Base-by-base conservation (phyloP, 2,888 invertebrate genomes). In the Melanostoma scalare region DNA sequence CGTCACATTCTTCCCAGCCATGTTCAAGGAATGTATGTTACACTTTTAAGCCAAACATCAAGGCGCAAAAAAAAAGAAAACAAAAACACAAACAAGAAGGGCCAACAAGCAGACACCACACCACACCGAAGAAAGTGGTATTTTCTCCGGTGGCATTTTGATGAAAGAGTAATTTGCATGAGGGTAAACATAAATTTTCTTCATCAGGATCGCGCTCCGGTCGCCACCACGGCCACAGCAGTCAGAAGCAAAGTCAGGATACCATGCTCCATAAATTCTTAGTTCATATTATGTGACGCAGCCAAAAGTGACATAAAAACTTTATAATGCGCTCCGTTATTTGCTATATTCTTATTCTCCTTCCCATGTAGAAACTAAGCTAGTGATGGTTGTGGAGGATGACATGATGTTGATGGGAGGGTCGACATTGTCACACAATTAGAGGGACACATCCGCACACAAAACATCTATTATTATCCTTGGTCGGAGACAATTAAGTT, bases 121-220 rank as follows among this genome's bases (percentile, higher is more conserved):
- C 6, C 36, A 31, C 33, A 9, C 35, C 30, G 44, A 35, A 40
- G 71, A 78, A 71, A 60, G 53, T 33, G 71, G 50, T 44, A 78
- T 72, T 72, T 53, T 20, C 50, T 52, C 50, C 38, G 56, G 53
- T 77, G 71, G 58, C 46, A 77, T 65, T 58, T 71, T 63, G 63
- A 58, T 77, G 63, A 65, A 71, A 77, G 65, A 20, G 20, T 71
- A 71, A 77, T 71, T 77, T 69, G 40, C 65, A 60, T 78, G 77
- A 38, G 72, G 58, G 72, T 53, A 65, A 30, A 56, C 72, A 72
- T 72, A 78, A 78, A 78, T 72, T 72, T 53, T 10, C 6, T 36
- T 44, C 40, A 63, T 36, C 48, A 50, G 48, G 52, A 58, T 31
- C 48, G 30, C 31, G 36, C 10, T 10, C 5, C 10, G 52, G 35